Conservation (phyloP, 2,888 invertebrate genomes). For the Tupiocoris notatus region DNA sequence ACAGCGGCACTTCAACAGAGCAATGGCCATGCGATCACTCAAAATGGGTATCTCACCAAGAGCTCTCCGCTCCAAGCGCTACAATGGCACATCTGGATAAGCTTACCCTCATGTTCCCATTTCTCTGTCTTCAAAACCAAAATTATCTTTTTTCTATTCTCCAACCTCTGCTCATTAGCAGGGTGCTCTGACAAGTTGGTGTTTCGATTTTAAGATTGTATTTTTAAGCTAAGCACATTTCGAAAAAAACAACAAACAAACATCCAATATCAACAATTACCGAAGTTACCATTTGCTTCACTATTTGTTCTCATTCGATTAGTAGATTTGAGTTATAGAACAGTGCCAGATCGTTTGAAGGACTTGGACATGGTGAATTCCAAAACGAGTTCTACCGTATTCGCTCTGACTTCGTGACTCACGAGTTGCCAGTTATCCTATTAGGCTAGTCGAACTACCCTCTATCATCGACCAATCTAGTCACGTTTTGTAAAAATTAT, state of each 20-base stretch:
- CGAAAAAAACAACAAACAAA: too few species aligned
- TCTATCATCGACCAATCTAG: background rate
- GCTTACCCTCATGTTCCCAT: background rate
- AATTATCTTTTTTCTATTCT: conserved; percentile 17
- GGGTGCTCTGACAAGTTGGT: conserved; percentile 17
- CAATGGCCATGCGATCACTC: conserved; percentile 84
- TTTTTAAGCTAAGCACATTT: too few species aligned
- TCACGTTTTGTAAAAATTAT: background rate
- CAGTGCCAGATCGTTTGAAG: too few species aligned
- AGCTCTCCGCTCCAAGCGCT: conserved; percentile 48
- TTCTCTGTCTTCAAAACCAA: conserved; percentile 1
- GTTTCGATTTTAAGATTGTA: background rate
- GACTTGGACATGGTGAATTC: too few species aligned
- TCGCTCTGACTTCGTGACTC: too few species aligned
- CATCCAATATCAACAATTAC: too few species aligned
- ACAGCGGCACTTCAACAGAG: conserved; percentile 82
- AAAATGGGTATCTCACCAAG: conserved; percentile 50
- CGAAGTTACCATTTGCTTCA: too few species aligned
- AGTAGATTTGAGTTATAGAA: too few species aligned
- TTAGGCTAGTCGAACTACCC: too few species aligned
- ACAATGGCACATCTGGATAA: conserved; percentile 47
- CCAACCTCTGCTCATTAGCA: conserved; percentile 23
- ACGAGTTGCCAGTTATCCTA: too few species aligned
- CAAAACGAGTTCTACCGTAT: too few species aligned
- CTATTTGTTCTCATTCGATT: too few species aligned